These are phyloP conservation scores for Clunio marinus DNA, from an alignment of 2,888 invertebrate species.

Conservation along the genomic window DNA sequence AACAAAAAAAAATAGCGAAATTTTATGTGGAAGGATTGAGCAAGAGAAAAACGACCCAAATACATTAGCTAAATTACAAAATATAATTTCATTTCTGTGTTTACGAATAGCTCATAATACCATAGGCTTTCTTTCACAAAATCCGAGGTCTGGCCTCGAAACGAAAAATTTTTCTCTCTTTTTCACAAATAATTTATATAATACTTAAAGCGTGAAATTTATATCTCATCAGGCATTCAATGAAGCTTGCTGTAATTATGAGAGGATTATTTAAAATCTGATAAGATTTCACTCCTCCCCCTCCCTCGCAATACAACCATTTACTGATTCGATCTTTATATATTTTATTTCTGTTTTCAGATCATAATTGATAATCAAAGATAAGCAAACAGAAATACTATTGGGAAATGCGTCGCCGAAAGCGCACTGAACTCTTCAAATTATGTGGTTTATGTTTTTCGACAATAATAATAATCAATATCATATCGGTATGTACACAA, in stretches of 20 bases:
- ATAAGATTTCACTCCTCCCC: neutral
- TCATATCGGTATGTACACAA: conserved; percentile 46
- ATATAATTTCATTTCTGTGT: conserved; percentile 1
- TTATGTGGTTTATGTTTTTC: conserved; percentile 52
- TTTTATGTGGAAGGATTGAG: conserved; percentile 17
- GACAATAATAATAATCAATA: conserved; percentile 50
- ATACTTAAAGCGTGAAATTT: conserved; percentile 8
- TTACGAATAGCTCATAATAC: neutral
- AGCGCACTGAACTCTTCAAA: conserved; percentile 50
- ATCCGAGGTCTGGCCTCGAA: neutral
- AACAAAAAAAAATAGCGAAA: neutral
- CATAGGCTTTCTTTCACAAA: neutral
- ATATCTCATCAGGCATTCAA: conserved; percentile 14
- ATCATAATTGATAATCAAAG: neutral
- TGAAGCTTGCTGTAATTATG: conserved; percentile 4
- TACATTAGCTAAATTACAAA: conserved; percentile 36
- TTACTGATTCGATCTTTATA: neutral
- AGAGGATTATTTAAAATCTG: neutral
- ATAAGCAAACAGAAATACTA: neutral
- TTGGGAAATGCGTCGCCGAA: conserved; percentile 51
- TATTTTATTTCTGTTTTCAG: neutral
- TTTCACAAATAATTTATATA: conserved; percentile 18
- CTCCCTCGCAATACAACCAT: neutral
- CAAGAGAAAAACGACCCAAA: conserved; percentile 36
- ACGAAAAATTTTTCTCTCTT: neutral